Evolutionary conservation across 2,113 vertebrate species (phyloP).

Genomic region (Apistogramma diplotaenia): DNA sequence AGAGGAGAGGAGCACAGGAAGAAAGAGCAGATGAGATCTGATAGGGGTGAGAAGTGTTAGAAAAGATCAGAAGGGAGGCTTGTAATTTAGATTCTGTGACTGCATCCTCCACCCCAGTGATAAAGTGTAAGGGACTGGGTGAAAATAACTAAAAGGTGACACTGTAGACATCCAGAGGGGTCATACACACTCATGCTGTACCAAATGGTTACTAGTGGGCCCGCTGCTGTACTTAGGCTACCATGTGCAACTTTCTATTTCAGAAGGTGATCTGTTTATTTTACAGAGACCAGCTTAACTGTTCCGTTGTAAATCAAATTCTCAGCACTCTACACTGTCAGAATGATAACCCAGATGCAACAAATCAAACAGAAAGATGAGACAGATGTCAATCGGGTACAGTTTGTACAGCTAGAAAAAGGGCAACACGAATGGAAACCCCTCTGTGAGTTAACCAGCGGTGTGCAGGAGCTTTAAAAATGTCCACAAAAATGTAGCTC

Average conservation of each 20-base stretch:
- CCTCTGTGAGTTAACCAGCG: too few species aligned
- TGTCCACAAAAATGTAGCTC: not conserved
- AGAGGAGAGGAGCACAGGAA: not conserved
- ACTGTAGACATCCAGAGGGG: not conserved
- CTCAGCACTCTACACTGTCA: too few species aligned
- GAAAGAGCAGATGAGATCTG: not conserved
- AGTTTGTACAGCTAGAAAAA: too few species aligned
- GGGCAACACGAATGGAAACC: too few species aligned
- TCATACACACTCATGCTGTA: not conserved
- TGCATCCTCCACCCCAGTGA: not conserved
- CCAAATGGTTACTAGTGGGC: not conserved
- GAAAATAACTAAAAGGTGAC: not conserved
- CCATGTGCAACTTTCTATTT: not conserved
- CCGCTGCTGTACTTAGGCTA: not conserved
- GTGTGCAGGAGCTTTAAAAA: not conserved
- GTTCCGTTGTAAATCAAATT: too few species aligned
- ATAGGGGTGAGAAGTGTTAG: not conserved
- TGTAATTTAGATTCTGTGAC: constrained; percentile 27
- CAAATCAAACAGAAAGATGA: too few species aligned
- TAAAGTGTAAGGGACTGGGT: not conserved
- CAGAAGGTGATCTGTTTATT: too few species aligned
- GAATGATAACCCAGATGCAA: too few species aligned
- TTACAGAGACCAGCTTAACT: too few species aligned
- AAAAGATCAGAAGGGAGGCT: not conserved
- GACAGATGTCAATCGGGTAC: too few species aligned